Base-by-base conservation (phyloP, 2,888 invertebrate species). In the Hermaeophaga mercurialis region DNA sequence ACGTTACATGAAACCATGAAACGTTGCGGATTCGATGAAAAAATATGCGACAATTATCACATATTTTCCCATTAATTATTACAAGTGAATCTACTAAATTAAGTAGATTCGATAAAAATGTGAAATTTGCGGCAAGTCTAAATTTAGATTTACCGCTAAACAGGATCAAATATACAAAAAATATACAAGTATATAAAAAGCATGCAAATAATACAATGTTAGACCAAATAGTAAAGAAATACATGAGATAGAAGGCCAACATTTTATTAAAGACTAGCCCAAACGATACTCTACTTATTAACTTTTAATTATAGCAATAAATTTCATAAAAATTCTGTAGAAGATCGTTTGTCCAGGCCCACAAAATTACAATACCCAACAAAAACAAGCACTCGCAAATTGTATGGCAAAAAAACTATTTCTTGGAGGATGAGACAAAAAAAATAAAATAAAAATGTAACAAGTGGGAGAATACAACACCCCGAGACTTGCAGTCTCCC, bases 221-320 rank as follows among this genome's bases (percentile, higher is more conserved):
- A 77, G 76, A 73, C 71, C 71, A 73, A 75, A 73, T 74, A 74
- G 73, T 74, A 74, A 72, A 76, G 72, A 75, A 71, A 72, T 68
- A 71, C 67, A 73, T 75, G 74, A 77, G 75, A 76, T 77, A 78
- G 78, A 78, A 78, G 78, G 78, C 78, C 78, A 78, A 78, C 77
- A 76, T 73, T 75, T 67, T 73, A 72, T 65, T 55, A 54, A 60
- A 57, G 65, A 59, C 52, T 58, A 56, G 64, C 59, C 63, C 67
- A 63, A 68, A 61, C 61, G 61, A 70, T 66, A 70, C 55, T 63
- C 56, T 31, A 54, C 46, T 52, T 2, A 34, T 12, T 17, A 24
- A 48, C 12, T 22, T 48, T 3, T 12, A 43, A 7, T n/a, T 26
- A 17, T 18, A 38, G 8, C 36, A 43, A 43, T 24, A 41, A 31